A percentile compares a stretch with the other conserved stretches of the same genome.
Evolutionary conservation across 2,888 invertebrate species (phyloP).

Genomic region (Parnassius mnemosyne): DNA sequence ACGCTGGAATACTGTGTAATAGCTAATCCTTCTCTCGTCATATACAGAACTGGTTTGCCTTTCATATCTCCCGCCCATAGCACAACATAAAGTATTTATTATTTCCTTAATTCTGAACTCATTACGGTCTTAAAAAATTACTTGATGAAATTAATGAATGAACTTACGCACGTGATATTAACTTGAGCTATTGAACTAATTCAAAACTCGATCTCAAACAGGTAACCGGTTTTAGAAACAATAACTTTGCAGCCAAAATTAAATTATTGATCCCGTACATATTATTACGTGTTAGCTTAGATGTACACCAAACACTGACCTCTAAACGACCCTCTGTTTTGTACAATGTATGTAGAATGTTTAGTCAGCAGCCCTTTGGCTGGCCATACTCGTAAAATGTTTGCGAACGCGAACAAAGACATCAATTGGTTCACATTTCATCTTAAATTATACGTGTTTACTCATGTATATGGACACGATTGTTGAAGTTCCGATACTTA

Average conservation of each 20-base stretch:
- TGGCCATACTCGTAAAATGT: conserved; percentile 52
- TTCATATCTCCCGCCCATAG: too few relatives aligned
- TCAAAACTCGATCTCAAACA: too few relatives aligned
- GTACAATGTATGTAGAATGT: conserved; percentile 58
- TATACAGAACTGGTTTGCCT: too few relatives aligned
- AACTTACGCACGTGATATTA: too few relatives aligned
- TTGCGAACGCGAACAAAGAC: conserved; percentile 70
- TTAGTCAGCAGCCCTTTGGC: conserved; percentile 67
- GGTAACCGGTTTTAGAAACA: too few relatives aligned
- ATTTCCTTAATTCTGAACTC: too few relatives aligned
- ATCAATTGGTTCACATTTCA: conserved; percentile 77
- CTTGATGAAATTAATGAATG: too few relatives aligned
- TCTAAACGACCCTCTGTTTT: conserved; percentile 31
- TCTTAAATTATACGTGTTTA: conserved; percentile 70
- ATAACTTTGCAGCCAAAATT: neutral
- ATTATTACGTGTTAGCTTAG: conserved; percentile 15
- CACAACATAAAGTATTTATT: too few relatives aligned
- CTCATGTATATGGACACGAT: conserved; percentile 43
- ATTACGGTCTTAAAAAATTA: too few relatives aligned
- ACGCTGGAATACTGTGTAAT: too few relatives aligned
- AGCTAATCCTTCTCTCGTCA: too few relatives aligned
- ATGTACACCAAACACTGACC: conserved; percentile 22
- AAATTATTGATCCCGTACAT: conserved; percentile 11
- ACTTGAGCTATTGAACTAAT: too few relatives aligned
- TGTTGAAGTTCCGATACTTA: conserved; percentile 30